These are phyloP conservation scores for Drosophila barbarae DNA, from an alignment of 2,888 invertebrate species.

Conservation along the genomic window DNA sequence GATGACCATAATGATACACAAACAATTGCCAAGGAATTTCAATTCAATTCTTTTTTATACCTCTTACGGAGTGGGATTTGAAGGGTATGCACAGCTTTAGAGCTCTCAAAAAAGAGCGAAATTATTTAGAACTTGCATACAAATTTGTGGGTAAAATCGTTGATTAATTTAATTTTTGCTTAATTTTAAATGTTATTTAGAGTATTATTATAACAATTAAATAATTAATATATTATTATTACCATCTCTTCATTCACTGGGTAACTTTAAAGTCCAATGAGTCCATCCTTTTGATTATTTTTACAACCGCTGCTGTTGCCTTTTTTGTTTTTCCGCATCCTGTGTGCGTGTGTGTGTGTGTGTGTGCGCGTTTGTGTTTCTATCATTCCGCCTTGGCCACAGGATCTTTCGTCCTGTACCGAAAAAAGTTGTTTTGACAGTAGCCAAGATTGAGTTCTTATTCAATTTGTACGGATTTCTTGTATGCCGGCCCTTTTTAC, in stretches of 20 bases:
- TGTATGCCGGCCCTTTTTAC: conserved; percentile 47
- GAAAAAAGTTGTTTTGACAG: conserved; percentile 64
- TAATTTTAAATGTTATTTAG: no score
- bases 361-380: conserved; percentile 34
- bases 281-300: neutral
- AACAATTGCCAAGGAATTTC: conserved; percentile 68
- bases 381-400: conserved; percentile 45
- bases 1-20: conserved; percentile 71
- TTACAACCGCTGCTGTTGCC: neutral
- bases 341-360: conserved; percentile 2
- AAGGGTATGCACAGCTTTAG: neutral
- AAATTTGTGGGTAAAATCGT: no score
- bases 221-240: neutral
- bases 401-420: conserved; percentile 13
- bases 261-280: neutral
- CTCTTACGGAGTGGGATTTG: neutral
- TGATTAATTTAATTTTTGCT: no score
- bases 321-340: conserved; percentile 14
- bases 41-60: conserved; percentile 46
- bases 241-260: neutral
- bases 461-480: conserved; percentile 72
- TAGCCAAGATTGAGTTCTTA: conserved; percentile 73
- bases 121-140: no score
- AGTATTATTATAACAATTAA: neutral
- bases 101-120: no score